Evolutionary conservation across 2,888 invertebrate genomes (phyloP).

Genomic region (Lamellibrachia columna): DNA sequence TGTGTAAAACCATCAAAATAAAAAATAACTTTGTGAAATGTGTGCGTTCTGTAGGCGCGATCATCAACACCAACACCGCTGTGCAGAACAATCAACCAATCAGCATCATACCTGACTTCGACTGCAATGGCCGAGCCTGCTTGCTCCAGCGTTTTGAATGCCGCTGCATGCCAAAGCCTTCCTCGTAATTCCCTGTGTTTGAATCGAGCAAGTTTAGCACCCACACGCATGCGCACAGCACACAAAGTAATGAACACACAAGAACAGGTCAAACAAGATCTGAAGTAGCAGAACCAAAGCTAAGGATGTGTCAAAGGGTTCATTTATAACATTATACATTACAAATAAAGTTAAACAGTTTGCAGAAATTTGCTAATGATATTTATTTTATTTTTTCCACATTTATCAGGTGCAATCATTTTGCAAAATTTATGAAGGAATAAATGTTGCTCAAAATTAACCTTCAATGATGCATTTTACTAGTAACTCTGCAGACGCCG

Average conservation of each 20-base stretch:
- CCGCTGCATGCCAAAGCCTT: conserved; percentile 47
- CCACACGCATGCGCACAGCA: background rate
- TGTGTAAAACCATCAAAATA: background rate
- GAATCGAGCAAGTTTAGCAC: conserved; percentile 16
- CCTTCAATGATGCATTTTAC: background rate
- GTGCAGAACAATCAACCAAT: conserved; percentile 11
- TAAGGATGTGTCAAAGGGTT: background rate
- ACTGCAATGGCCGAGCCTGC: conserved; percentile 16
- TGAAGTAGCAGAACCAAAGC: background rate
- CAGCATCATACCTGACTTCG: conserved; percentile 16
- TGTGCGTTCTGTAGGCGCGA: background rate
- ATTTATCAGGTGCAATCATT: background rate
- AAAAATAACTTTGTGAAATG: background rate
- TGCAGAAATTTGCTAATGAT: background rate
- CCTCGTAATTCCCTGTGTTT: conserved; percentile 44
- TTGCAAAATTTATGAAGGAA: background rate
- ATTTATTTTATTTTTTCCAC: background rate
- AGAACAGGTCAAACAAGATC: background rate
- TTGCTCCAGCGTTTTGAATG: conserved; percentile 49
- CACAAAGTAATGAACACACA: background rate
- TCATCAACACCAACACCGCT: background rate
- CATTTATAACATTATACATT: background rate
- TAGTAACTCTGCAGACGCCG: background rate
- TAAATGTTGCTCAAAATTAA: background rate
- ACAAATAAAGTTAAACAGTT: background rate